Evolutionary conservation across 2,888 invertebrate genomes (phyloP), one percentile per base, ranked within the genome.

Genomic region (Metallyticus violacea): DNA sequence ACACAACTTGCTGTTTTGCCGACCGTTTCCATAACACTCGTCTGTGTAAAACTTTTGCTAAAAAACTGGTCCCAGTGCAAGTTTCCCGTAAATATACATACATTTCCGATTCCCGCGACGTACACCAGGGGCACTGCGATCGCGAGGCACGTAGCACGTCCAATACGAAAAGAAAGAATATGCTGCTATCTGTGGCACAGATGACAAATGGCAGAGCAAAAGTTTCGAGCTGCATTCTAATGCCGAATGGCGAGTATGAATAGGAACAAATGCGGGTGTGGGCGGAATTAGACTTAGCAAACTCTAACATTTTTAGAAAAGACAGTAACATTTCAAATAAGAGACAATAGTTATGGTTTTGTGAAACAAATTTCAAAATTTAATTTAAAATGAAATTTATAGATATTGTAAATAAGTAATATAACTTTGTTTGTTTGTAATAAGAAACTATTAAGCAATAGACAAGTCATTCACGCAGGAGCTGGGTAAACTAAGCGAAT

Each of bases 141-240:
- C 40, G 40, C 40, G 40, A 62, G 15, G 40, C 40, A 62, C 40
- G 40, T 62, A 62, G 40, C 40, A 62, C 22, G 40, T 62, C 40
- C 40, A 62, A 62, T 62, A 62, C 40, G 40, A 62, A 22, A 62
- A 62, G 40, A 62, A 62, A 62, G 40, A 62, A 62, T 62, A 62
- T 62, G 40, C 40, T 62, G 40, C 40, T 62, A 62, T 62, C 40
- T 62, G 40, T 81, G 30, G 30, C 22, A 3, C 76, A 76, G 76
- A 82, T 82, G 82, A 82, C 76, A 82, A 82, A 82, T 82, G 82
- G 81, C 62, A 29, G 28, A 62, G 40, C 40, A 62, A 9, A 62
- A 62, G 40, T 62, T 62, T 22, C 40, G 40, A 15, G 40, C 40
- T 62, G 40, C 40, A 62, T 62, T 62, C 9, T 62, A 62, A 62